These are phyloP conservation scores for Shinisaurus crocodilurus DNA, from an alignment of 2,113 vertebrate species.

Conservation along the genomic window DNA sequence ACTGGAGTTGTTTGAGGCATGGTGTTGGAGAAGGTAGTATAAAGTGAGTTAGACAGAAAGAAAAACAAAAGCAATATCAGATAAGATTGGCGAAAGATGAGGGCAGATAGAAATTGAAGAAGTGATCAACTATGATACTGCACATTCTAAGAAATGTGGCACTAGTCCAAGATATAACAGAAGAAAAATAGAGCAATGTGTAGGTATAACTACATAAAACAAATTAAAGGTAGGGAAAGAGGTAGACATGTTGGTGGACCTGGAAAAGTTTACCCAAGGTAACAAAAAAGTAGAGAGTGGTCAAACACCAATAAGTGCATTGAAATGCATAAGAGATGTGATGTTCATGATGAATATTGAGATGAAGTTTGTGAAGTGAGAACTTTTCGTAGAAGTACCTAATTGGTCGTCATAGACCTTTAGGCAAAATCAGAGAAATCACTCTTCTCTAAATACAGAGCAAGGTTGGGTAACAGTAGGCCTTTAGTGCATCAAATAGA, in stretches of 20 bases:
- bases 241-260: background rate
- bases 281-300: background rate
- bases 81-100: background rate
- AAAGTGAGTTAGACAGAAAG: no score
- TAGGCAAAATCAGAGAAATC: background rate
- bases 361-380: background rate
- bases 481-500: background rate
- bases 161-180: background rate
- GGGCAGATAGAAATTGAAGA: background rate
- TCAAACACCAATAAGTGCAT: background rate
- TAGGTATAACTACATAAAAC: background rate
- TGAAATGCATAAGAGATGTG: background rate
- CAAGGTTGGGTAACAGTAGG: background rate
- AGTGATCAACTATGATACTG: background rate
- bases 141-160: background rate
- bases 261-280: background rate
- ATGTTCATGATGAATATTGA: background rate
- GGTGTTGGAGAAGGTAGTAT: no score
- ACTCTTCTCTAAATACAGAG: background rate
- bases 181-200: background rate
- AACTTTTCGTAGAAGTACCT: background rate
- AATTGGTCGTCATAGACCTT: background rate
- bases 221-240: no score
- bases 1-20: no score
- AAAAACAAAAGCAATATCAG: no score